Evolutionary conservation across 1,140 invertebrate genomes (phyloP).

Genomic region (Homalodisca vitripennis): DNA sequence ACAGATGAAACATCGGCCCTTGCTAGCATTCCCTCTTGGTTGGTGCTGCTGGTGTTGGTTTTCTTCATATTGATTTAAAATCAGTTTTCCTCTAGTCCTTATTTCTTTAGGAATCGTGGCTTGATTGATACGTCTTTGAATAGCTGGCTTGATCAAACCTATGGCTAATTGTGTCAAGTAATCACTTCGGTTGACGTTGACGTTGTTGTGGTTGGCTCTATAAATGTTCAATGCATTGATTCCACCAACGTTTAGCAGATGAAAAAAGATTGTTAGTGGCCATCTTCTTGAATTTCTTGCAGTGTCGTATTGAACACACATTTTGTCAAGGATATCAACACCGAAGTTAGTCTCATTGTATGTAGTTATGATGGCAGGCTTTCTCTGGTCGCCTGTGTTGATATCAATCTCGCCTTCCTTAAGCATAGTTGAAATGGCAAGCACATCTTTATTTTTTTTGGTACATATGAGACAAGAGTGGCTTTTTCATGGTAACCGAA

Average conservation of each 20-base stretch:
- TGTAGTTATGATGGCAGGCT: background rate
- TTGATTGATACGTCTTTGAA: background rate
- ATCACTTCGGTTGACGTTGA: background rate
- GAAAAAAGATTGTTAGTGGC: too few relatives aligned
- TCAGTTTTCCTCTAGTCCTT: background rate
- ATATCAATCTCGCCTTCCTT: background rate
- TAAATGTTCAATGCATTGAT: too few relatives aligned
- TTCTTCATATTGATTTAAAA: background rate
- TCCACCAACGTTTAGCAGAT: too few relatives aligned
- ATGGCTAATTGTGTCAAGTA: background rate
- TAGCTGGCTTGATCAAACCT: background rate
- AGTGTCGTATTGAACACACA: background rate
- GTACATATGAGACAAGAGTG: background rate
- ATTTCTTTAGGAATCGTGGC: background rate
- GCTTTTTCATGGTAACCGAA: background rate
- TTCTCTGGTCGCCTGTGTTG: background rate
- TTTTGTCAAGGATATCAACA: background rate
- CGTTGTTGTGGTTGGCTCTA: too few relatives aligned
- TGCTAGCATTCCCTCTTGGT: background rate
- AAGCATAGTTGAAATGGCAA: background rate
- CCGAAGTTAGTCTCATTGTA: background rate
- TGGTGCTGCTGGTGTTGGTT: background rate
- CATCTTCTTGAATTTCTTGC: too few relatives aligned
- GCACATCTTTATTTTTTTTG: conserved; percentile 2
- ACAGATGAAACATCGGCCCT: background rate